Conservation (phyloP, 2,888 invertebrate species). For the Seira ritae region DNA sequence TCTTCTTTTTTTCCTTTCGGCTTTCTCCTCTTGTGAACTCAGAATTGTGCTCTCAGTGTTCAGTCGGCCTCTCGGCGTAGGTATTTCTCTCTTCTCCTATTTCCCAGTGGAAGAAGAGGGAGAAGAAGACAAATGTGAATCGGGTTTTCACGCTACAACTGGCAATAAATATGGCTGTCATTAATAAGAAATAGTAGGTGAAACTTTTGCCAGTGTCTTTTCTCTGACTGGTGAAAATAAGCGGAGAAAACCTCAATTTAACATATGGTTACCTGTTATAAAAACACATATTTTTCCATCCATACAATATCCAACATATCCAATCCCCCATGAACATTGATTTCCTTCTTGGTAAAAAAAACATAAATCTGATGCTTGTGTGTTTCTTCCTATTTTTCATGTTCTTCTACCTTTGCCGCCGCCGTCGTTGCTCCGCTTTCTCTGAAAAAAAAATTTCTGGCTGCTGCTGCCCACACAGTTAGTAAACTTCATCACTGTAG, state of each 20-base stretch:
- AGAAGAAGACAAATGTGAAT: conserved; percentile 53
- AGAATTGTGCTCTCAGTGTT: too few relatives aligned
- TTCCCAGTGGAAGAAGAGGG: conserved; percentile 33
- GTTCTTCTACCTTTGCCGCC: not conserved
- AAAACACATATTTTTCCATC: conserved; percentile 23
- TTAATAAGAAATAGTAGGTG: conserved; percentile 41
- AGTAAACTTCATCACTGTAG: conserved; percentile 73
- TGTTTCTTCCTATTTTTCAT: conserved; percentile 31
- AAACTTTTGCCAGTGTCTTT: conserved; percentile 11
- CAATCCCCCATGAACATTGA: conserved; percentile 10
- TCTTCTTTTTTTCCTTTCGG: too few relatives aligned
- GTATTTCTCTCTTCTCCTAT: conserved; percentile 15
- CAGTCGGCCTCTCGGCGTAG: not conserved
- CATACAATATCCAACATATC: conserved; percentile 4
- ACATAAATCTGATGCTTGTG: conserved; percentile 37
- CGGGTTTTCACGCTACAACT: conserved; percentile 39
- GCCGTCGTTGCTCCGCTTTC: not conserved
- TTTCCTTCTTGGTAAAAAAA: not conserved
- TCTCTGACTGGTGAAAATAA: not conserved
- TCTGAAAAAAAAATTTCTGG: not conserved
- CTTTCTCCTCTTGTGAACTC: not conserved
- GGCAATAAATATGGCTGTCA: conserved; percentile 56
- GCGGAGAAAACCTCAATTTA: conserved; percentile 6
- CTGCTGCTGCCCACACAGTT: conserved; percentile 53
- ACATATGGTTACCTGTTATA: conserved; percentile 5